phyloP scores from a whole-genome alignment of 2,888 invertebrate genomes.

The Epinotia nisella region DNA sequence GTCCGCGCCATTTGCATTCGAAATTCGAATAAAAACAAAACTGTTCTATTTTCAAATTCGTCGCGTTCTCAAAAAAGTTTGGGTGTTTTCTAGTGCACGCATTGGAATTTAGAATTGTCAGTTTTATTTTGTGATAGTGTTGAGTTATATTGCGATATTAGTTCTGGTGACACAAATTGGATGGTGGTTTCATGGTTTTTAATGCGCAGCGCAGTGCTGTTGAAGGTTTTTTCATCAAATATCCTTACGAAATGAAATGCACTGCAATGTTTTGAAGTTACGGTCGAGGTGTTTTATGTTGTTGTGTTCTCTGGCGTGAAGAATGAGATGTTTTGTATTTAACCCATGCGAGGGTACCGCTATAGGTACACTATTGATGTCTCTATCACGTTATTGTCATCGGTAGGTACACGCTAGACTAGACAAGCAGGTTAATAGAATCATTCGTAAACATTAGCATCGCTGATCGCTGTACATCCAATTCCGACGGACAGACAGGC shows the following conservation, averaged over 20 bases:
- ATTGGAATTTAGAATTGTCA: slow-evolving; percentile 3
- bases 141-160: slow-evolving; percentile 51
- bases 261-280: slow-evolving; percentile 11
- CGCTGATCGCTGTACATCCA: neutral
- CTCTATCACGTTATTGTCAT: neutral
- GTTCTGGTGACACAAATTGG: slow-evolving; percentile 64
- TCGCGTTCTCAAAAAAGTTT: slow-evolving; percentile 20
- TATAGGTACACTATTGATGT: neutral
- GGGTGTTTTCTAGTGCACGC: slow-evolving; percentile 43
- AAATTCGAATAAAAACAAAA: slow-evolving; percentile 48
- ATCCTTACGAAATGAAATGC: slow-evolving; percentile 22
- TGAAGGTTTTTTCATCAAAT: slow-evolving; percentile 28
- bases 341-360: neutral
- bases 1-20: slow-evolving; percentile 52
- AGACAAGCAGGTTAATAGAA: slow-evolving; percentile 1
- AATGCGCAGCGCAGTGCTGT: slow-evolving; percentile 43
- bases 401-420: neutral
- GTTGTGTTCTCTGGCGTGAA: slow-evolving; percentile 28
- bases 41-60: slow-evolving; percentile 35
- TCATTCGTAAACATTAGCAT: neutral
- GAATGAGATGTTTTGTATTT: slow-evolving; percentile 9
- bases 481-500: neutral
- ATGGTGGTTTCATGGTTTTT: slow-evolving; percentile 51
- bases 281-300: slow-evolving; percentile 25
- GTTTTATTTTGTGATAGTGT: slow-evolving; percentile 30